Conservation (phyloP, 2,113 vertebrate species). For the Bos javanicus region DNA sequence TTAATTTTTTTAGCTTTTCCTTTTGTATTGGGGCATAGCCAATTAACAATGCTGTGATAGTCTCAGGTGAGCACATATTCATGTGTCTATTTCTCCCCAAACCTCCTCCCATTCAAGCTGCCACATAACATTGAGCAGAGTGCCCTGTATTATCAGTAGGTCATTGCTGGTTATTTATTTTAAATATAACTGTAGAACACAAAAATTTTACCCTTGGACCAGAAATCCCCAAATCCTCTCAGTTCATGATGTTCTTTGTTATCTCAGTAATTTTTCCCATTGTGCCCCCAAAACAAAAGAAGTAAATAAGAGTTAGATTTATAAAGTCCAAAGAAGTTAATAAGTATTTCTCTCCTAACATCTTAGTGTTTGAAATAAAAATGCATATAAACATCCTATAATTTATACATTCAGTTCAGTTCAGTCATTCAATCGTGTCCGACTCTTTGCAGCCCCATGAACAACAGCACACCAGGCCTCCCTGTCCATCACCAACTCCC, state of each 20-base stretch:
- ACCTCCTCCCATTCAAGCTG: neutral
- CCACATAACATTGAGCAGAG: neutral
- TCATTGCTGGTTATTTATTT: neutral
- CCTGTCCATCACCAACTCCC: neutral
- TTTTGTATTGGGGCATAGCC: neutral
- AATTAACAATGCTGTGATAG: neutral
- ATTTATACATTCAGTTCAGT: neutral
- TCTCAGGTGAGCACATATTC: neutral
- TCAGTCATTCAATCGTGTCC: fast-evolving
- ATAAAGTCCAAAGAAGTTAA: neutral
- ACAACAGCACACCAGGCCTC: no score
- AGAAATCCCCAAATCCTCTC: neutral
- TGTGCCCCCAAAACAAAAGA: neutral
- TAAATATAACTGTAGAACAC: neutral
- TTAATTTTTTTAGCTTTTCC: neutral
- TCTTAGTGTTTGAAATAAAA: neutral
- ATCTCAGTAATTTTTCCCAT: neutral
- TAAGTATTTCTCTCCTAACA: neutral
- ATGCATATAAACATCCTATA: neutral
- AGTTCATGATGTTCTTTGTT: neutral
- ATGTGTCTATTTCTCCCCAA: neutral
- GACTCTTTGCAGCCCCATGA: no score
- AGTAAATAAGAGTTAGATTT: neutral
- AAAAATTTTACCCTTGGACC: neutral
- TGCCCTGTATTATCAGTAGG: neutral